phyloP scores from a whole-genome alignment of 2,888 invertebrate genomes.

The Hoplodrina ambigua region DNA sequence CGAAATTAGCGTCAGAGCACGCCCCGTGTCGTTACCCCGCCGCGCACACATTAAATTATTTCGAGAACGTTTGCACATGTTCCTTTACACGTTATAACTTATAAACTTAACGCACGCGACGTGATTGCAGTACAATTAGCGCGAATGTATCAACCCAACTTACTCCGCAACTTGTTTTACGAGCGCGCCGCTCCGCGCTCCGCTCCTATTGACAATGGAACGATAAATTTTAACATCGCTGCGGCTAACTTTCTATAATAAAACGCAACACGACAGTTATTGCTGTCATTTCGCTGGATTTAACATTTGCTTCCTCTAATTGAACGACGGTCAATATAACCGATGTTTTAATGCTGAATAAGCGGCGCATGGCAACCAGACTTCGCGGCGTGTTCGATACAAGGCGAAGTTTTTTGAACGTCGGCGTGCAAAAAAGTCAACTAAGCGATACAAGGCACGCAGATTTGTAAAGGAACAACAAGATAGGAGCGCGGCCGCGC shows the following conservation, averaged over 20 bases:
- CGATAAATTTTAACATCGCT: slow-evolving; percentile 70
- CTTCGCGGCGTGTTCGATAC: slow-evolving; percentile 73
- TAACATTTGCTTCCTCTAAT: slow-evolving; percentile 60
- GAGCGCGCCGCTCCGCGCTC: slow-evolving; percentile 31
- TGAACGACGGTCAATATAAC: slow-evolving; percentile 52
- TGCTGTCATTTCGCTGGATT: slow-evolving; percentile 63
- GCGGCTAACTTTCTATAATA: slow-evolving; percentile 66
- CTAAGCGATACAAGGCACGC: slow-evolving; percentile 79
- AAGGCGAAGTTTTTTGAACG: slow-evolving; percentile 80
- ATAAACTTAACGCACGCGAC: slow-evolving; percentile 67
- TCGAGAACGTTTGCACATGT: slow-evolving; percentile 78
- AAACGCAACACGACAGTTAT: slow-evolving; percentile 66
- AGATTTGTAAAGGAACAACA: slow-evolving; percentile 84
- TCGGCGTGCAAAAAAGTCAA: slow-evolving; percentile 80
- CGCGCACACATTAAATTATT: slow-evolving; percentile 77
- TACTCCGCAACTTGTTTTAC: slow-evolving; percentile 51
- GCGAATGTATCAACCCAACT: slow-evolving; percentile 62
- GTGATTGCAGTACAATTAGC: slow-evolving; percentile 70
- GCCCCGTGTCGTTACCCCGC: slow-evolving; percentile 68
- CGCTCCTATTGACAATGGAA: slow-evolving; percentile 67
- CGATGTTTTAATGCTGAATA: slow-evolving; percentile 57
- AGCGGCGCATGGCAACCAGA: slow-evolving; percentile 66
- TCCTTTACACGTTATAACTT: slow-evolving; percentile 69
- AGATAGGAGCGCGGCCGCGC: slow-evolving; percentile 72
- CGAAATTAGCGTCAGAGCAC: slow-evolving; percentile 67